A percentile compares a stretch with the other conserved stretches of the same genome.
Evolutionary conservation across 2,888 invertebrate genomes (phyloP).

Genomic region (Zygaena filipendulae): DNA sequence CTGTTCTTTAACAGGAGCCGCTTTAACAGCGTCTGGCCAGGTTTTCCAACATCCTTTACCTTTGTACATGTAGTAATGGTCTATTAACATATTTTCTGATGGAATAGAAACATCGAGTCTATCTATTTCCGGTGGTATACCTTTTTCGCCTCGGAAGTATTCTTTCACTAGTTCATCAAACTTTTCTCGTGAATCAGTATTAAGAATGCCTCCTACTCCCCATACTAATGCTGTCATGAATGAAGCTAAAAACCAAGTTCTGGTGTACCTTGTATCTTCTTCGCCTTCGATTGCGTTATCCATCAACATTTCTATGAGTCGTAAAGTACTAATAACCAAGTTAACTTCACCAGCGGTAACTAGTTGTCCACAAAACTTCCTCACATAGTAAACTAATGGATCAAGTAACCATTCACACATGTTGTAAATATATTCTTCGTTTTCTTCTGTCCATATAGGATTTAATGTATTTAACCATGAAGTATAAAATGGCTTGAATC

Average conservation of each 20-base stretch:
- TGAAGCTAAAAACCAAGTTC: constrained; percentile 80
- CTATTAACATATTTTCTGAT: constrained; percentile 79
- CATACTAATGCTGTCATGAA: constrained; percentile 81
- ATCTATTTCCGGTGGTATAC: constrained; percentile 57
- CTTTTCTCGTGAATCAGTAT: constrained; percentile 74
- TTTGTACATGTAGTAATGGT: constrained; percentile 84
- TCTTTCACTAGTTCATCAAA: constrained; percentile 73
- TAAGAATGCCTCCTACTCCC: constrained; percentile 87
- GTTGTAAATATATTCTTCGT: constrained; percentile 66
- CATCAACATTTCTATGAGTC: constrained; percentile 82
- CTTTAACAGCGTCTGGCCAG: constrained; percentile 81
- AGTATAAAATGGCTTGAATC: constrained; percentile 82
- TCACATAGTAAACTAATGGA: constrained; percentile 77
- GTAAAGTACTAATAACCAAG: constrained; percentile 76
- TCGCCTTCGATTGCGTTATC: constrained; percentile 76
- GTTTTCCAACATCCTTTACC: constrained; percentile 89
- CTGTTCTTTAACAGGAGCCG: constrained; percentile 62
- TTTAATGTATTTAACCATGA: constrained; percentile 81
- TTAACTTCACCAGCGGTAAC: constrained; percentile 78
- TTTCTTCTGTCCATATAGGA: constrained; percentile 72
- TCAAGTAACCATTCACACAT: constrained; percentile 84
- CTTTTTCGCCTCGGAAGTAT: constrained; percentile 52
- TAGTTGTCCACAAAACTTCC: constrained; percentile 73
- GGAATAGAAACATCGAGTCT: constrained; percentile 82
- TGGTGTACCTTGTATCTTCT: constrained; percentile 76